Percentiles rank a stretch among this genome's conserved stretches.
These are phyloP conservation scores for Strix uralensis DNA, from an alignment of 2,113 vertebrate species.

Conservation along the genomic window DNA sequence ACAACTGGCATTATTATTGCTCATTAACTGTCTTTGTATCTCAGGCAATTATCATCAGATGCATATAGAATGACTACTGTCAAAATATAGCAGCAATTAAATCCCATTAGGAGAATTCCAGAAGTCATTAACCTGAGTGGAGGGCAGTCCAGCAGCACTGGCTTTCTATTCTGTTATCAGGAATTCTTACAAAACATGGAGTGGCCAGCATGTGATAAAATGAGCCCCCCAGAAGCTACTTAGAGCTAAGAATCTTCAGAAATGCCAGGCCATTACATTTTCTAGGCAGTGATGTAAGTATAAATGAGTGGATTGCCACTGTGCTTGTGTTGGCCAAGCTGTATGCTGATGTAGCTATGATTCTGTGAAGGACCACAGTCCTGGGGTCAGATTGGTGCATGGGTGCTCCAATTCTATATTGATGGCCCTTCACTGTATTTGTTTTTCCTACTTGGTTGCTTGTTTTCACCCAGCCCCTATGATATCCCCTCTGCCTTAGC, in stretches of 20 bases:
- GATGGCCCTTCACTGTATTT: not conserved
- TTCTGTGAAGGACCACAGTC: not conserved
- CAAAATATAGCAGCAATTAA: not conserved
- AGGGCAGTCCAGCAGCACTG: not conserved
- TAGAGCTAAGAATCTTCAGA: not conserved
- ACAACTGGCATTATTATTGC: not conserved
- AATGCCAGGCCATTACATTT: not conserved
- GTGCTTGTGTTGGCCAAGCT: not conserved
- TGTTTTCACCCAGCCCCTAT: not conserved
- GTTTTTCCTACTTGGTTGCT: not conserved
- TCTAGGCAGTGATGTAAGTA: accelerated
- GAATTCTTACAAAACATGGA: not conserved
- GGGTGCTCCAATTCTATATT: not conserved
- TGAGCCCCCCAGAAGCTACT: not conserved
- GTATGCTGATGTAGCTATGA: accelerated
- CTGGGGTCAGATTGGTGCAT: not conserved
- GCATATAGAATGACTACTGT: not conserved
- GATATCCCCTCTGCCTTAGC: not conserved
- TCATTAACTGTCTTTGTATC: not conserved
- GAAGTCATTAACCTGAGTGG: not conserved
- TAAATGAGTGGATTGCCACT: not conserved
- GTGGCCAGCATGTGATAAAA: not conserved
- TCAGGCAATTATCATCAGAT: not conserved
- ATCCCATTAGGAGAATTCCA: not conserved
- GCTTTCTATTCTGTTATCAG: not conserved